A percentile compares a stretch with the other conserved stretches of the same genome.
Conservation (phyloP, 2,888 invertebrate genomes). For the Petrolisthes cinctipes region DNA sequence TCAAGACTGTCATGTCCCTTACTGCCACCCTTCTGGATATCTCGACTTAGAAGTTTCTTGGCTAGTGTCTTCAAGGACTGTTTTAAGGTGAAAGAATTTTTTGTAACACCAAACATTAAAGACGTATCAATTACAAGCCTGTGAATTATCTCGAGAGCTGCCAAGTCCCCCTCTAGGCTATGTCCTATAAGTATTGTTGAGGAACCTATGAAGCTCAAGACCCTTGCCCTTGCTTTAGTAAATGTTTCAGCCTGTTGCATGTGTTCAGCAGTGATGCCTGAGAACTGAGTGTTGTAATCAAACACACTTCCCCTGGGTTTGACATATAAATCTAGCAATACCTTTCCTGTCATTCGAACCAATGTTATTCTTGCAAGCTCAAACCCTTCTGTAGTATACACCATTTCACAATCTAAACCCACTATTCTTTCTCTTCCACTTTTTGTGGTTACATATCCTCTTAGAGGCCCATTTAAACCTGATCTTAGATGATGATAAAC, state of each 20-base stretch:
- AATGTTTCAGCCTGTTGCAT: conserved; percentile 69
- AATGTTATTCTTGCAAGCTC: conserved; percentile 66
- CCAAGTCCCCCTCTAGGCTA: conserved; percentile 71
- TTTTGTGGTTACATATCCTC: conserved; percentile 77
- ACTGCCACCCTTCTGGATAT: conserved; percentile 70
- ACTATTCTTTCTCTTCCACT: conserved; percentile 69
- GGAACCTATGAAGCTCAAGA: conserved; percentile 68
- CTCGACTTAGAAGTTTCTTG: conserved; percentile 69
- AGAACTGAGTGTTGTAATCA: conserved; percentile 69
- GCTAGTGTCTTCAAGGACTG: conserved; percentile 70
- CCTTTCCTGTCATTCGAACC: conserved; percentile 58
- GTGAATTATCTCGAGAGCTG: conserved; percentile 69
- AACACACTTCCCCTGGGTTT: conserved; percentile 65
- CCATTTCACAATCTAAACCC: conserved; percentile 68
- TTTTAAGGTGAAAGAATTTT: conserved; percentile 68
- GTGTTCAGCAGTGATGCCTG: conserved; percentile 70
- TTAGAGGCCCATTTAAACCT: conserved; percentile 81
- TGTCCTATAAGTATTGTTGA: conserved; percentile 72
- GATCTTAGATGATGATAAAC: conserved; percentile 82
- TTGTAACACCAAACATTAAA: conserved; percentile 71
- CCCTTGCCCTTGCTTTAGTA: conserved; percentile 67
- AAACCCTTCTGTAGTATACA: conserved; percentile 67
- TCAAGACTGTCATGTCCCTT: conserved; percentile 72
- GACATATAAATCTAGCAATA: conserved; percentile 66
- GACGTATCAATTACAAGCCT: conserved; percentile 70